phyloP scores from a whole-genome alignment of 2,797 vertebrate species.

The Megaceryle alcyon region DNA sequence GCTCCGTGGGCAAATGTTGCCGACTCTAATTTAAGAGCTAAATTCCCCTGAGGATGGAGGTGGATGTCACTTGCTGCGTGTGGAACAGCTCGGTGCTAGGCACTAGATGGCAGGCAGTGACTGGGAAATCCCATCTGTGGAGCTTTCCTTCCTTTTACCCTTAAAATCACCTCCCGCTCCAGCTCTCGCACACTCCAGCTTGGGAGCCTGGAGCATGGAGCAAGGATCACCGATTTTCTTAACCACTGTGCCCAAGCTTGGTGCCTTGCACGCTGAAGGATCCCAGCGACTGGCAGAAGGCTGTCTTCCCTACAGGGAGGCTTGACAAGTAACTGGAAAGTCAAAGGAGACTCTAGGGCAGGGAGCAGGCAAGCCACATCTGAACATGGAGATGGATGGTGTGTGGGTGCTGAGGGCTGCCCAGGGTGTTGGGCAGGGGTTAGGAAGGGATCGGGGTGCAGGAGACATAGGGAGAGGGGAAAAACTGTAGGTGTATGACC shows the following conservation, averaged over 20 bases:
- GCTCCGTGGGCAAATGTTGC: fast-evolving
- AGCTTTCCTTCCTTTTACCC: background rate
- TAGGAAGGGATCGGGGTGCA: background rate
- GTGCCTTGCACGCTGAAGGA: background rate
- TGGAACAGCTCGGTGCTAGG: background rate
- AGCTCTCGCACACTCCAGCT: fast-evolving
- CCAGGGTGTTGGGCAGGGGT: background rate
- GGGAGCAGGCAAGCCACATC: background rate
- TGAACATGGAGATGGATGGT: background rate
- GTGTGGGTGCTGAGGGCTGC: background rate
- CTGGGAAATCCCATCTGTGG: background rate
- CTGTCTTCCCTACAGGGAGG: background rate
- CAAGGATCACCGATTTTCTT: background rate
- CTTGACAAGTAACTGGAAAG: background rate
- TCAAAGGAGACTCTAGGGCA: background rate
- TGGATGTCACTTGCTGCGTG: background rate
- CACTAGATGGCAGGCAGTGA: slow-evolving; percentile 69
- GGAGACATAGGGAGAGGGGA: background rate
- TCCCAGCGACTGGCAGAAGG: background rate
- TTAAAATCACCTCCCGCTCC: background rate
- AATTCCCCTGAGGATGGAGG: background rate
- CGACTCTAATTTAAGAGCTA: background rate
- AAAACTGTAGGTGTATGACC: background rate
- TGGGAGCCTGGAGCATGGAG: background rate
- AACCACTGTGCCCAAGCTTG: background rate